Evolutionary conservation across 2,888 invertebrate genomes (phyloP).

Genomic region (Drosophila testacea): DNA sequence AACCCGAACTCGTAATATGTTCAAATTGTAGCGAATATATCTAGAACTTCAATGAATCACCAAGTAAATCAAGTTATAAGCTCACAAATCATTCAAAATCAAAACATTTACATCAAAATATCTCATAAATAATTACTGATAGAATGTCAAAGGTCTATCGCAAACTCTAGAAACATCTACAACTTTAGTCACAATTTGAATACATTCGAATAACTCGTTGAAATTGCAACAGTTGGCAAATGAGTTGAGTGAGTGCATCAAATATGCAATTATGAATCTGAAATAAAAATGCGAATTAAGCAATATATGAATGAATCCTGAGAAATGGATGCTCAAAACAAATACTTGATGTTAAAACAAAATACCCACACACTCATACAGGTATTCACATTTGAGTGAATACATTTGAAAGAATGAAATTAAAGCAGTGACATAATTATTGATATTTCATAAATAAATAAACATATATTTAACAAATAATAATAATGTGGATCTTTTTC

Average conservation of each 20-base stretch:
- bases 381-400: constrained; percentile 27
- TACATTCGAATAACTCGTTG: constrained; percentile 10
- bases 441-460: constrained; percentile 75
- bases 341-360: constrained; percentile 24
- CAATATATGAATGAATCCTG: constrained; percentile 48
- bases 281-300: constrained; percentile 18
- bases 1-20: constrained; percentile 37
- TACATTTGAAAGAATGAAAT: constrained; percentile 29
- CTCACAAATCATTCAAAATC: constrained; percentile 49
- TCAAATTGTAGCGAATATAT: constrained; percentile 54
- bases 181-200: constrained; percentile 5
- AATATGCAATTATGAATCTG: constrained; percentile 7
- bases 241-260: constrained; percentile 2
- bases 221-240: constrained; percentile 1
- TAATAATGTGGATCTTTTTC: neutral
- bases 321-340: constrained; percentile 50
- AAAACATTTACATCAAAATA: constrained; percentile 52
- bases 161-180: constrained; percentile 8
- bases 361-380: constrained; percentile 14
- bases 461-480: constrained; percentile 54
- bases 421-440: constrained; percentile 53
- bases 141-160: constrained; percentile 7
- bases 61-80: constrained; percentile 21
- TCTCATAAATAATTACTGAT: constrained; percentile 15
- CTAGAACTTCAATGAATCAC: constrained; percentile 32